Evolutionary conservation across 2,888 invertebrate genomes (phyloP), one percentile per base, ranked within the genome.

Genomic region (Drosophila cracens): DNA sequence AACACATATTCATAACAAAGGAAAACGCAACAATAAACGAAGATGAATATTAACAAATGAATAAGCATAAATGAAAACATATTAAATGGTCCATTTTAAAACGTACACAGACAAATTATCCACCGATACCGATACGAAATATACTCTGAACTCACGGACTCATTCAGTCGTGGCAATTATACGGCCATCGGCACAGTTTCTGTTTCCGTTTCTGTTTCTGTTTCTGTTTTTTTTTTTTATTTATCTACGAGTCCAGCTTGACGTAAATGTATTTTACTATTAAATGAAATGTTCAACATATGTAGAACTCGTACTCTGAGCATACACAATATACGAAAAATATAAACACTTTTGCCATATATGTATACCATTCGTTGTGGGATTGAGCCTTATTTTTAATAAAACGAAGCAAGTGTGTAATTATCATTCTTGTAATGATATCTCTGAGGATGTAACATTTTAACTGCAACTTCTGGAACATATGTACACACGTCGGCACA

Each of bases 61-160:
- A 67, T 76, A 71, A 70, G 64, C 70, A 58, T 70, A 48, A 62
- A 59, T 52, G 31, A 61, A 72, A 64, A 71, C 75, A 83, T 79
- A 82, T 85, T 83, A 76, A 87, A 87, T 83, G 90, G 87, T 87
- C 87, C 87, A 87, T 87, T 87, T 88, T 27, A 56, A 62, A 56
- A 46, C 49, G 52, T 76, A 74, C 72, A 81, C 75, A 88, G 58
- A 82, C 87, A 86, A 85, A 88, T 85, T 86, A 87, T 86, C 87
- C 87, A 87, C 87, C 87, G 87, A 87, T 83, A 82, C 68, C 62
- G 73, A 82, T 81, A 77, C 74, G 69, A 57, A 75, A 67, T 58
- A 74, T 59, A 75, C 74, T 78, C 79, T 59, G 34, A 62, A 38
- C 40, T 43, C 57, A 40, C 56, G 31, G 27, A 57, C 31, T 57